Base-by-base conservation (phyloP, 1,140 invertebrate species). In the Drosophila simulans region DNA sequence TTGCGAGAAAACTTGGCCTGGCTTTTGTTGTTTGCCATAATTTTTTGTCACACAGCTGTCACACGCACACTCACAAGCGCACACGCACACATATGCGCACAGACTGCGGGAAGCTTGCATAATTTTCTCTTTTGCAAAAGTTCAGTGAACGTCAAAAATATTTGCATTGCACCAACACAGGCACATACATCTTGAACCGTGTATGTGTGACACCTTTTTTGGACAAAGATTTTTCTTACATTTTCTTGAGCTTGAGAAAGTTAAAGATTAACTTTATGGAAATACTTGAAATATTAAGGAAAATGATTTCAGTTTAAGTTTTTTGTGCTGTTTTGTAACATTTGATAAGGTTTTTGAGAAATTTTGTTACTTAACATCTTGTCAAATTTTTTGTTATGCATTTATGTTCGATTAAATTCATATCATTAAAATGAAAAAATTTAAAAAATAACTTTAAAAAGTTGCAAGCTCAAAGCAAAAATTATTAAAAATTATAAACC, bases 141-240 rank as follows among this genome's bases (percentile, higher is more conserved):
- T 91, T 91, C 89, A 91, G 64, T 91, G 89, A 91, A 91, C 89
- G 89, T 91, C 84, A 82, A 91, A 91, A 89, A 80, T 90, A 90
- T 89, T 90, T 89, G 84, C 84, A 90, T 89, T 80, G 68, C 63
- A 68, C 52, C 57, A 66, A 42, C 34, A 68, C 34, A 15, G 1
- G 20, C 17, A 54, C 39, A 34, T 11, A 1, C 13, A 17, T 46
- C 54, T 25, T 59, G 25, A 4, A 7, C n/a, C n/a, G 56, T 60
- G 59, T 60, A 34, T 62, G 73, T 78, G 46, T 68, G 57, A 70
- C 62, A 71, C 46, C 78, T 55, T 71, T 73, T 73, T 89, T 68
- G 42, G 43, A 70, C 51, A 65, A 69, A 39, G 51, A 40, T 39
- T 48, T 70, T n/a, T 15, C 4, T 54, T 13, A 39, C 37, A 39